phyloP scores from a whole-genome alignment of 2,797 vertebrate genomes.

The Podarcis siculus region DNA sequence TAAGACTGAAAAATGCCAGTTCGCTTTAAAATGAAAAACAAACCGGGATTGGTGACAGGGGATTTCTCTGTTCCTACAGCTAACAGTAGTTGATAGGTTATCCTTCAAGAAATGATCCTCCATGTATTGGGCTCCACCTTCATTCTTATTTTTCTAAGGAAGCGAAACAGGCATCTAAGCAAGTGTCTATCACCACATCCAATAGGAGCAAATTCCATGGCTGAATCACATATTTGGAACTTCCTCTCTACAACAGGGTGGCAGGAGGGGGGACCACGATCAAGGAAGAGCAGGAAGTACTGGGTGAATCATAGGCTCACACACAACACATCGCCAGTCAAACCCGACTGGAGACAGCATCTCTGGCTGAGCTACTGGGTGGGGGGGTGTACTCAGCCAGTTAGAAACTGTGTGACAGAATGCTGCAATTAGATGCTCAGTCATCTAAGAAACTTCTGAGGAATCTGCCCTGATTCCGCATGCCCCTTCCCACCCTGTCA shows the following conservation, averaged over 20 bases:
- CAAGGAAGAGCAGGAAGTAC: background rate
- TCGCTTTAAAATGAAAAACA: too few species aligned
- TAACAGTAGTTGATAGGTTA: background rate
- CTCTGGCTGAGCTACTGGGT: background rate
- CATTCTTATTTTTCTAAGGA: background rate
- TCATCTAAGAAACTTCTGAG: background rate
- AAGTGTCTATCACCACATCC: background rate
- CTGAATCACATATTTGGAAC: too few species aligned
- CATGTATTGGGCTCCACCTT: background rate
- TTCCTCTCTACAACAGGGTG: too few species aligned
- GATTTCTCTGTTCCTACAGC: background rate
- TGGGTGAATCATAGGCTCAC: background rate
- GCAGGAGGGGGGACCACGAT: background rate
- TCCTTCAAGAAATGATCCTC: background rate
- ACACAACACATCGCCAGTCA: background rate
- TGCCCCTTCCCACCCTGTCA: background rate
- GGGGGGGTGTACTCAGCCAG: background rate
- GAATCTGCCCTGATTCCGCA: background rate
- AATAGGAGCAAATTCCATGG: background rate
- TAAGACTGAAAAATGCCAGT: too few species aligned
- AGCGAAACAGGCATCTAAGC: background rate
- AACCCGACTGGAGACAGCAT: background rate
- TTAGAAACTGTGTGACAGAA: conserved; percentile 8
- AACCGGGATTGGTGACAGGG: too few species aligned
- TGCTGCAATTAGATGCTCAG: conserved; percentile 21